phyloP scores from a whole-genome alignment of 2,888 invertebrate species.

The Scaptomyza cyrtandrae region DNA sequence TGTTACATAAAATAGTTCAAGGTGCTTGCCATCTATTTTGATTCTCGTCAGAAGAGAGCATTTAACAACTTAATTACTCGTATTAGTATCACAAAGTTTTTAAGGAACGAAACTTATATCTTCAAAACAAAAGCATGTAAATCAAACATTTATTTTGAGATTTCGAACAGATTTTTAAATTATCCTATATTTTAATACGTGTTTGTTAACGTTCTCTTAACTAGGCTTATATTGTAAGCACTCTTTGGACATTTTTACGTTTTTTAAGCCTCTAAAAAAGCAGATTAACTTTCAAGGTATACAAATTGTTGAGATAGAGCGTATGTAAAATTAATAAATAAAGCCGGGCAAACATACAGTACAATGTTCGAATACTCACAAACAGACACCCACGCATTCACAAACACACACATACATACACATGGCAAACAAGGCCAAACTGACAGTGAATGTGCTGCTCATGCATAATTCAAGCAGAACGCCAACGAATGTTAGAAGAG shows the following conservation, averaged over 20 bases:
- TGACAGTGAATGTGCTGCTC: slow-evolving; percentile 62
- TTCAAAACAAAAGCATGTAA: background rate
- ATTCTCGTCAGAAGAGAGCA: background rate
- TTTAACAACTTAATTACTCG: background rate
- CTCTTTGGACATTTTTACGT: slow-evolving; percentile 41
- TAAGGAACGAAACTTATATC: background rate
- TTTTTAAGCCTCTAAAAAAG: slow-evolving; percentile 28
- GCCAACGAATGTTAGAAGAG: slow-evolving; percentile 23
- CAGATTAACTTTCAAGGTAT: slow-evolving; percentile 58
- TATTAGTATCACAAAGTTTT: background rate
- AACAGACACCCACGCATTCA: background rate
- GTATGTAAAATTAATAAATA: slow-evolving; percentile 74
- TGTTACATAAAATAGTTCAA: too few relatives aligned
- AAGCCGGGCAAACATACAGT: slow-evolving; percentile 30
- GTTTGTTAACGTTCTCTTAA: slow-evolving; percentile 3
- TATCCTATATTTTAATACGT: too few relatives aligned
- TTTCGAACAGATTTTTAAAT: background rate
- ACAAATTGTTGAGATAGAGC: slow-evolving; percentile 67
- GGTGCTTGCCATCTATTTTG: slow-evolving; percentile 2
- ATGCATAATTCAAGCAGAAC: slow-evolving; percentile 68
- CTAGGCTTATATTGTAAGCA: slow-evolving; percentile 23
- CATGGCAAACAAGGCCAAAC: slow-evolving; percentile 61
- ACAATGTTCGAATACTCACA: background rate
- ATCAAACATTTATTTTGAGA: background rate
- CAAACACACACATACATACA: background rate